Percentiles rank a stretch among this genome's conserved stretches.
phyloP scores from a whole-genome alignment of 2,797 vertebrate species.

The Coendou prehensilis region DNA sequence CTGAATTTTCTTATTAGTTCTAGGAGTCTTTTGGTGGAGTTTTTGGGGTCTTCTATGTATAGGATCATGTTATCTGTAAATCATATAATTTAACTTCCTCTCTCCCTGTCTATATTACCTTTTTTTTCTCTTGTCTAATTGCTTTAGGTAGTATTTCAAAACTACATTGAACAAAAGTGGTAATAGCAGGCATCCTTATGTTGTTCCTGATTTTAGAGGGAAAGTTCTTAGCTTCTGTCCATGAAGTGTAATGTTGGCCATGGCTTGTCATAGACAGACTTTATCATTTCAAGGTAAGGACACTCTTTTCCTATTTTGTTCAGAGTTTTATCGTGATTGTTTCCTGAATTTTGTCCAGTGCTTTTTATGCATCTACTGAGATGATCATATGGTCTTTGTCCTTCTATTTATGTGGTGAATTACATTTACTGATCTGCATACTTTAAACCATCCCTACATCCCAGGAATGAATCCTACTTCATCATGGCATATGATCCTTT shows the following conservation, averaged over 20 bases:
- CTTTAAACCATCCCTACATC: neutral
- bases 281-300: neutral
- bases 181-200: neutral
- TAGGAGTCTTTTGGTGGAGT: neutral
- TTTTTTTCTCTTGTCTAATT: neutral
- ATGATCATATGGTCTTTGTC: neutral
- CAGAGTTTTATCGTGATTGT: neutral
- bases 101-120: neutral
- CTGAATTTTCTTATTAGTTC: neutral
- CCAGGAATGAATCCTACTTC: neutral
- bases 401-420: neutral
- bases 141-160: neutral
- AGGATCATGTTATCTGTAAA: neutral
- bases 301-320: neutral
- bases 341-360: neutral
- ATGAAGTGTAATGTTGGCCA: neutral
- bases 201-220: neutral
- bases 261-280: neutral
- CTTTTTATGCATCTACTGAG: neutral
- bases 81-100: neutral
- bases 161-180: neutral
- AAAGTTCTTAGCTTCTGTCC: neutral
- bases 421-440: neutral
- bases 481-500: neutral
- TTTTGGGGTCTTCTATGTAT: neutral